Evolutionary conservation across 2,113 vertebrate species (phyloP).

Genomic region (Chelonoidis abingdonii): DNA sequence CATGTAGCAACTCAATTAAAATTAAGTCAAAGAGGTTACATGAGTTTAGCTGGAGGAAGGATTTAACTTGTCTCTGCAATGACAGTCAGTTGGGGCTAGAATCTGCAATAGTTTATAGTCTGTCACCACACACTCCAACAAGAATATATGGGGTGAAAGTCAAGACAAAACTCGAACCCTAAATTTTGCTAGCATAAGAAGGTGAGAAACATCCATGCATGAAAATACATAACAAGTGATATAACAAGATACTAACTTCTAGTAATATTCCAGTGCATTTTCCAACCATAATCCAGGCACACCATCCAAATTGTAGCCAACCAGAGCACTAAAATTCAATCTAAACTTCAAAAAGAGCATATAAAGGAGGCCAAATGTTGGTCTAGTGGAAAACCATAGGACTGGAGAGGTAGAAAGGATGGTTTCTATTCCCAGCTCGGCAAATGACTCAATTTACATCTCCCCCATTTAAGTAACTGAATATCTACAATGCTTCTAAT

Average conservation of each 20-base stretch:
- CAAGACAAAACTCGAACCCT: neutral
- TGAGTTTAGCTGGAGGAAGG: neutral
- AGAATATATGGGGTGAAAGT: neutral
- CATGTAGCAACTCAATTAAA: neutral
- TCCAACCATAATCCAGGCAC: neutral
- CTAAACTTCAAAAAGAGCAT: neutral
- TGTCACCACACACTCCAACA: neutral
- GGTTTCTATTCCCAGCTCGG: neutral
- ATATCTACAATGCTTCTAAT: neutral
- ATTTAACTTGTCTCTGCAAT: neutral
- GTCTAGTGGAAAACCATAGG: neutral
- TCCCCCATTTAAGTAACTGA: neutral
- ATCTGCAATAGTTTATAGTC: neutral
- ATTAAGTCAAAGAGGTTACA: neutral
- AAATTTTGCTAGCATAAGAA: neutral
- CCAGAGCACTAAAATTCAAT: neutral
- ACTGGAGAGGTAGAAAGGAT: rapidly evolving
- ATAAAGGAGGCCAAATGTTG: neutral
- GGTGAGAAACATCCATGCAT: neutral
- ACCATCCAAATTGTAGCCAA: neutral
- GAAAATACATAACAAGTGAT: neutral
- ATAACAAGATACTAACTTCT: neutral
- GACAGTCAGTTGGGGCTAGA: neutral
- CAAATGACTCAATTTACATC: neutral
- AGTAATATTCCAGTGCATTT: neutral